These are phyloP conservation scores for Brachionus calyciflorus DNA, from an alignment of 1,140 invertebrate species.

Conservation along the genomic window DNA sequence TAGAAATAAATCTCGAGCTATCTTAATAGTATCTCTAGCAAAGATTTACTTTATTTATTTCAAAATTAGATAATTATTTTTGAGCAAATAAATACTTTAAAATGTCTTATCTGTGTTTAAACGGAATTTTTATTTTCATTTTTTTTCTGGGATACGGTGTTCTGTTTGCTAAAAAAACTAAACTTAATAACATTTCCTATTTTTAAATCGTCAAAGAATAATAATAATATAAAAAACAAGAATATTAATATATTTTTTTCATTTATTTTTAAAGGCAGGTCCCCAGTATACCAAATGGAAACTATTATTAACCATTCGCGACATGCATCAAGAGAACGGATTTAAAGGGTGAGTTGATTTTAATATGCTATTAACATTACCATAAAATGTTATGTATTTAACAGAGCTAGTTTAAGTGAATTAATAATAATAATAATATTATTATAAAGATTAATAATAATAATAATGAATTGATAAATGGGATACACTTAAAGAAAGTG, in stretches of 20 bases:
- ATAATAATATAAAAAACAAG: background rate
- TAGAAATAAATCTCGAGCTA: too few species aligned
- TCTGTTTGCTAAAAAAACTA: too few species aligned
- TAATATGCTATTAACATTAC: background rate
- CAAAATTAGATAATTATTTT: too few species aligned
- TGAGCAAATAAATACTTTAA: too few species aligned
- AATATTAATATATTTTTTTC: background rate
- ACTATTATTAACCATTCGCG: background rate
- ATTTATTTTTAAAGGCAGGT: background rate
- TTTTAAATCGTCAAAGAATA: too few species aligned
- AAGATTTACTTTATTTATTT: too few species aligned
- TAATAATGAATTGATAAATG: background rate
- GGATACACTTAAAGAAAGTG: background rate
- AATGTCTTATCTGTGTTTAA: too few species aligned
- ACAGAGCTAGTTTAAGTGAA: slow-evolving; percentile 18
- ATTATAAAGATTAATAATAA: too few species aligned
- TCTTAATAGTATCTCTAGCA: too few species aligned
- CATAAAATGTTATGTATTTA: slow-evolving; percentile 27
- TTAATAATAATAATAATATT: slow-evolving; percentile 33
- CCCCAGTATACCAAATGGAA: background rate
- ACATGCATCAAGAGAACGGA: slow-evolving; percentile 3
- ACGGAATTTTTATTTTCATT: too few species aligned
- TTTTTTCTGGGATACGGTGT: too few species aligned
- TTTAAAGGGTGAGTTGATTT: slow-evolving; percentile 29
- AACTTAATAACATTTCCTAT: too few species aligned